Evolutionary conservation across 35 echinoderm and acorn worm species (phyloP), one percentile per base, ranked within the genome.

Genomic region (Lytechinus pictus): DNA sequence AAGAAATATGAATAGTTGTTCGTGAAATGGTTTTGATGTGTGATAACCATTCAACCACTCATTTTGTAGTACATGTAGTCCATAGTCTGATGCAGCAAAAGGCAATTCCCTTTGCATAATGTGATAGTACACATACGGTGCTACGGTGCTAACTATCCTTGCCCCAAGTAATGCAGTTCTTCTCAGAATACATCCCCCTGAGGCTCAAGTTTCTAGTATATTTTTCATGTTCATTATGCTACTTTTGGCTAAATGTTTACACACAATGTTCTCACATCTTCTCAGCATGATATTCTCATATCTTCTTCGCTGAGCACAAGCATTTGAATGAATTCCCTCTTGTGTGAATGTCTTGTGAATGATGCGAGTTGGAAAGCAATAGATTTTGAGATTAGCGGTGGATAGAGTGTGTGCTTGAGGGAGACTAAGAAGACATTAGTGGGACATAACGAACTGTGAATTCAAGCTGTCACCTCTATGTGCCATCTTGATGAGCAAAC

Each of bases 381-480:
- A 79, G 66, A 79, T 79, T 79, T 19, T 24, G 66, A 79, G 66
- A 79, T 79, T 79, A 79, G 66, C 3, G 4, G 9, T 58, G 56
- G 56, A 79, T 79, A 79, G 66, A 79, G 66, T 4, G 66, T 79
- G 66, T 79, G 66, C 66, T 79, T 24, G 66, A 5, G 19, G 33
- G 19, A 79, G 66, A 79, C 66, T 79, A 79, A 79, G 66, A 24
- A 79, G 66, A 79, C 66, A 79, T 90, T 90, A 52, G 88, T 90
- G 88, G 28, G 88, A 90, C 52, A 54, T 54, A 90, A 90, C 29
- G 33, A 54, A 21, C 88, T 90, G 88, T 90, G 28, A 52, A 90
- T 79, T 90, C 88, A 90, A 90, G 88, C 88, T 90, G 88, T 54
- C 88, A 90, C 28, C 16, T 28, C 52, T 44, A 54, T 44, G 28